Conservation (phyloP, 2,888 invertebrate species). For the Exephanes ischioxanthus region DNA sequence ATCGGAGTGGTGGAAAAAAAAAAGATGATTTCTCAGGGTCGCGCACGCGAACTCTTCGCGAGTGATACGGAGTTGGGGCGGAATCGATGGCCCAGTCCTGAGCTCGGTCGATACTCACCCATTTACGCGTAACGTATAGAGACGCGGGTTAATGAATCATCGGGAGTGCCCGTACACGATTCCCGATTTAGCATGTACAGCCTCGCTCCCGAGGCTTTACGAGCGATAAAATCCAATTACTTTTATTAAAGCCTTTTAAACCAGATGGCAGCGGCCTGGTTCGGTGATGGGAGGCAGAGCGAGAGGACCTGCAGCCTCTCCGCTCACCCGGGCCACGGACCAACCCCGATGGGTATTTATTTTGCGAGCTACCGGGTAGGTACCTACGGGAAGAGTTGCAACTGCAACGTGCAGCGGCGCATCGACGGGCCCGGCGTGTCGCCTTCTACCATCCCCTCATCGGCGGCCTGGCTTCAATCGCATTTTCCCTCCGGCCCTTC, state of each 20-base stretch:
- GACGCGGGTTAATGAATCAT: slow-evolving; percentile 52
- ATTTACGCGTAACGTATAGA: not conserved
- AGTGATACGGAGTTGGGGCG: not conserved
- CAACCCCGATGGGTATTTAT: slow-evolving; percentile 65
- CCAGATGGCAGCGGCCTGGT: slow-evolving; percentile 31
- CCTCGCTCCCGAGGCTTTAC: slow-evolving; percentile 36
- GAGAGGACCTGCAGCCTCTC: not conserved
- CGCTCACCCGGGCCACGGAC: slow-evolving; percentile 26
- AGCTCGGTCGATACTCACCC: not conserved
- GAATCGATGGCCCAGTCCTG: slow-evolving; percentile 17
- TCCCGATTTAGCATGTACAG: slow-evolving; percentile 29
- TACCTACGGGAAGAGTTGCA: not conserved
- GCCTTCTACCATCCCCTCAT: not conserved
- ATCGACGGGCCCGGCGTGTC: not conserved
- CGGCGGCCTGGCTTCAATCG: slow-evolving; percentile 25
- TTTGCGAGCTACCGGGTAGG: slow-evolving; percentile 44
- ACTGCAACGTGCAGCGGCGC: slow-evolving; percentile 23
- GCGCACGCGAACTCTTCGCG: not conserved
- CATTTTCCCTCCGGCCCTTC: slow-evolving; percentile 53
- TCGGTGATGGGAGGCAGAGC: slow-evolving; percentile 6
- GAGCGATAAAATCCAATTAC: slow-evolving; percentile 70
- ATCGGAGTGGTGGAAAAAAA: no score
- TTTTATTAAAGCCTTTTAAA: slow-evolving; percentile 71
- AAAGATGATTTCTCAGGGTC: not conserved
- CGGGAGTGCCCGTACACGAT: slow-evolving; percentile 29